Evolutionary conservation across 2,888 invertebrate species (phyloP).

Genomic region (Cantharis rustica): DNA sequence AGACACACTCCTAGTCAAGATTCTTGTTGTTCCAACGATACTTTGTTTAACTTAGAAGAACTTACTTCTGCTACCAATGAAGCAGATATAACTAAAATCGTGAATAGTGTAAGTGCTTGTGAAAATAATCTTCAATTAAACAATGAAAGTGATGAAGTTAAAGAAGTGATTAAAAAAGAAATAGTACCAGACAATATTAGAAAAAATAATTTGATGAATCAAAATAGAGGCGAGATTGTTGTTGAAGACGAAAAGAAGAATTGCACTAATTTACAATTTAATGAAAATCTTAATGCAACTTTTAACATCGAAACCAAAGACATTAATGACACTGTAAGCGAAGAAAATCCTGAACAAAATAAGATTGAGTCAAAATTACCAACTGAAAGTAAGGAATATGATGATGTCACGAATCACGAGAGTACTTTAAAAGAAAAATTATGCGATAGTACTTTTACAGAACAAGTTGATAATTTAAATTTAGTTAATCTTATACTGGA

Average conservation of each 20-base stretch:
- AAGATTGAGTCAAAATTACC: not conserved
- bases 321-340: not conserved
- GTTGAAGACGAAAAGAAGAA: not conserved
- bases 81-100: slow-evolving; percentile 33
- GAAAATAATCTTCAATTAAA: not conserved
- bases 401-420: not conserved
- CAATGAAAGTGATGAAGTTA: not conserved
- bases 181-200: not conserved
- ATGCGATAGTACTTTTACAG: not conserved
- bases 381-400: not conserved
- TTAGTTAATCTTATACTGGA: not conserved
- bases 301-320: not conserved
- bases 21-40: slow-evolving; percentile 69
- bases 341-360: not conserved
- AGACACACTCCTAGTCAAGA: slow-evolving; percentile 64
- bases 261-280: not conserved
- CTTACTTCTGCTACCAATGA: slow-evolving; percentile 43
- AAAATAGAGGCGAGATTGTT: not conserved
- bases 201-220: not conserved
- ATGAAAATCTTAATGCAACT: not conserved
- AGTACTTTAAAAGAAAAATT: not conserved
- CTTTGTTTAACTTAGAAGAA: slow-evolving; percentile 67
- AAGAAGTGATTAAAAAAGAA: not conserved
- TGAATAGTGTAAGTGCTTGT: not conserved
- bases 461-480: not conserved